Evolutionary conservation across 2,113 vertebrate genomes (phyloP).

Genomic region (Furnarius figulus): DNA sequence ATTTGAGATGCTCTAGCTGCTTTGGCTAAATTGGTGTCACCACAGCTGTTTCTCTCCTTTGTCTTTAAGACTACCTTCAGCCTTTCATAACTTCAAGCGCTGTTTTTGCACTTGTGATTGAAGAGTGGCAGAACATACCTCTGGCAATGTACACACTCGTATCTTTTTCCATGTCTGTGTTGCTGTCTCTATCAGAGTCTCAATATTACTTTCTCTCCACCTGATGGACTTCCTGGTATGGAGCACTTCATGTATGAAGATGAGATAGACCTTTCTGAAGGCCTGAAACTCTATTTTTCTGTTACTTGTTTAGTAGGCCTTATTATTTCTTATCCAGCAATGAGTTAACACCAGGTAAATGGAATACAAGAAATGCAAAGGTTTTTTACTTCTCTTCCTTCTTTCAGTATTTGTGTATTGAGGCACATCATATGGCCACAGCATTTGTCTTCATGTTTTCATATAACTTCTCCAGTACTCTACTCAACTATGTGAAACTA

Average conservation of each 20-base stretch:
- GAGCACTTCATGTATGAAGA: background rate
- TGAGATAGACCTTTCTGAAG: background rate
- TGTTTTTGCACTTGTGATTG: background rate
- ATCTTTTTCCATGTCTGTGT: background rate
- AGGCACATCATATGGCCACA: background rate
- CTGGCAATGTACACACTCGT: background rate
- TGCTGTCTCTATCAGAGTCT: background rate
- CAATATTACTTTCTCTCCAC: background rate
- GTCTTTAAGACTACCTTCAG: background rate
- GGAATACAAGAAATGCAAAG: background rate
- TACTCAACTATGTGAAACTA: background rate
- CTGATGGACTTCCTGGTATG: background rate
- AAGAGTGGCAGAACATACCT: background rate
- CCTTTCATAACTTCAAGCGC: background rate
- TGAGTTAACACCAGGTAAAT: background rate
- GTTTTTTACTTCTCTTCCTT: background rate
- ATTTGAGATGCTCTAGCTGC: background rate
- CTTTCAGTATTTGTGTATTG: background rate
- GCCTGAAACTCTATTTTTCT: background rate
- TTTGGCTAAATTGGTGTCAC: background rate
- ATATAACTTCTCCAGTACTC: background rate
- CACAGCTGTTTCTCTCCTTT: conserved; percentile 7
- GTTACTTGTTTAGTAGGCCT: background rate
- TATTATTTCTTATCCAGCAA: background rate
- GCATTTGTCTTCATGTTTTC: background rate